Conservation (phyloP, 2,797 vertebrate genomes). For the Melanotaenia parkinsoni region DNA sequence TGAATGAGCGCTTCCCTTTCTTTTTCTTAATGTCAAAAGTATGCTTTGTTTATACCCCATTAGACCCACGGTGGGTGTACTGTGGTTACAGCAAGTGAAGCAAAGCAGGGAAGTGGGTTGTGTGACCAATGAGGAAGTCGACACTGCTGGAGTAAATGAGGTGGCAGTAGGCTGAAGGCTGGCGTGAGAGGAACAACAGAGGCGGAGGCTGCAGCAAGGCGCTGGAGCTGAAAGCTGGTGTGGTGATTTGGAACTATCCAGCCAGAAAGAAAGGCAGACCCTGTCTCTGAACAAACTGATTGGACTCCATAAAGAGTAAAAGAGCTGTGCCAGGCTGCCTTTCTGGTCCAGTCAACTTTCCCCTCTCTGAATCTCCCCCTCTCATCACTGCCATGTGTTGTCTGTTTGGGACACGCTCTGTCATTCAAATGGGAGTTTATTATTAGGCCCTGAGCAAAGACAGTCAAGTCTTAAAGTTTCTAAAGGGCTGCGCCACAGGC, state of each 20-base stretch:
- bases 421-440: constrained; percentile 80
- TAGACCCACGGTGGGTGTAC: constrained; percentile 40
- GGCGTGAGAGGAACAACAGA: constrained; percentile 42
- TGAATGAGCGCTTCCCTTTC: constrained; percentile 42
- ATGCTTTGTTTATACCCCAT: constrained; percentile 51
- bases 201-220: constrained; percentile 36
- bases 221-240: constrained; percentile 30
- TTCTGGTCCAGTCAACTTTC: constrained; percentile 47
- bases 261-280: constrained; percentile 16
- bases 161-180: constrained; percentile 52
- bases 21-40: constrained; percentile 40
- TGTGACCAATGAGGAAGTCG: constrained; percentile 50
- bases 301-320: constrained; percentile 70
- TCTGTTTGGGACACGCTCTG: constrained; percentile 77
- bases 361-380: constrained; percentile 37
- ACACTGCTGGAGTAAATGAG: constrained; percentile 58
- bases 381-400: constrained; percentile 78
- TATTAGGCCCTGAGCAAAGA: constrained; percentile 83
- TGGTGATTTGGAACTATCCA: constrained; percentile 49
- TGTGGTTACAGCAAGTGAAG: constrained; percentile 52
- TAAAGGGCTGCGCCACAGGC: constrained; percentile 70
- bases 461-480: constrained; percentile 80
- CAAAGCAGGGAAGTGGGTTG: constrained; percentile 51
- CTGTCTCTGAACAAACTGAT: constrained; percentile 45
- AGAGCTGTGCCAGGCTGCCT: constrained; percentile 52